A percentile compares a stretch with the other conserved stretches of the same genome.
phyloP scores from a whole-genome alignment of 2,113 vertebrate species.

The Muscicapa adusta region DNA sequence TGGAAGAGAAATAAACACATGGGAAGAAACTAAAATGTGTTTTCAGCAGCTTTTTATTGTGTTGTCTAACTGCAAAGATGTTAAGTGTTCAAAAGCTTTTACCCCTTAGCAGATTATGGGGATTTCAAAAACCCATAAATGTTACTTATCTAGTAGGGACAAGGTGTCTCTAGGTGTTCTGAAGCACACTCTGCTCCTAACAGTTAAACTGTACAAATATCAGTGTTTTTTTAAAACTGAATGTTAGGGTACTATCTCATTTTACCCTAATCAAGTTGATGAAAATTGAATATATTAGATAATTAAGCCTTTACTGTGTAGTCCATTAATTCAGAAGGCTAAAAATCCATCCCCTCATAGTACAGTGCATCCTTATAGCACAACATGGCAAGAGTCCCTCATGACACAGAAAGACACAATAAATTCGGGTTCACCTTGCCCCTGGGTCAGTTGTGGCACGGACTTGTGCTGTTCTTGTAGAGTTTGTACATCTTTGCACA shows the following conservation, averaged over 20 bases:
- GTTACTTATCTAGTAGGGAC: neutral
- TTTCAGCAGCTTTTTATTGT: neutral
- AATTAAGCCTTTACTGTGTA: neutral
- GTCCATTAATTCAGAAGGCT: neutral
- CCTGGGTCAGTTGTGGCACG: neutral
- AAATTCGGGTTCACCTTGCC: neutral
- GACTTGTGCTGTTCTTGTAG: neutral
- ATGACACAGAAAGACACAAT: neutral
- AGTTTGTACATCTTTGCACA: constrained; percentile 36
- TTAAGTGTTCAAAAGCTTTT: neutral
- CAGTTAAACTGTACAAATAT: neutral
- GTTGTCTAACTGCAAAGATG: neutral
- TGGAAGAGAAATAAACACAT: neutral
- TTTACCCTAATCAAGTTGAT: neutral
- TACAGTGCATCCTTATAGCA: neutral
- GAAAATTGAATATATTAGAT: neutral
- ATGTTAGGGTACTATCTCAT: neutral
- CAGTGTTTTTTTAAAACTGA: neutral
- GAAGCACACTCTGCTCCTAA: neutral
- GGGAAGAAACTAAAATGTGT: neutral
- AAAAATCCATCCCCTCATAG: neutral
- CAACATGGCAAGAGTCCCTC: neutral
- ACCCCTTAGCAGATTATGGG: neutral
- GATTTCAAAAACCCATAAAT: neutral
- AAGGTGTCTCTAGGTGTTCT: neutral